phyloP scores from a whole-genome alignment of 1,140 invertebrate genomes.

The Lamellibrachia luymesi region DNA sequence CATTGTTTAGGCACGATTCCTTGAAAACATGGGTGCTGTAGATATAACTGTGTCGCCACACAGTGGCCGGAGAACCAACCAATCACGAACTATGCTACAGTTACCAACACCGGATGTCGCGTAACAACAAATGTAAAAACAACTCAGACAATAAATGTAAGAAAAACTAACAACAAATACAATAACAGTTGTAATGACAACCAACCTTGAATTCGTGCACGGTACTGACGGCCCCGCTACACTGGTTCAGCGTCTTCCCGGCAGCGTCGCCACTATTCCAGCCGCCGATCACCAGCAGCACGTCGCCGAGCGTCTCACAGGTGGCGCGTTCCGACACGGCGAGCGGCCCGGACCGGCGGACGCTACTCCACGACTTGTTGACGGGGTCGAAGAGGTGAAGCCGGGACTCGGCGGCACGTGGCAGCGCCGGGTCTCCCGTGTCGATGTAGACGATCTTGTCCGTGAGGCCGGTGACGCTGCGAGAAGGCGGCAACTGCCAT shows the following conservation, averaged over 20 bases:
- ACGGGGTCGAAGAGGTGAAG: conserved; percentile 27
- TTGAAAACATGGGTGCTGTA: no score
- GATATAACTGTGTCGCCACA: no score
- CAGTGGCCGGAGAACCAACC: no score
- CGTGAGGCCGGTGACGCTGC: conserved; percentile 28
- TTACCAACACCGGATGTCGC: no score
- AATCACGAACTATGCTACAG: no score
- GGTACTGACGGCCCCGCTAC: conserved; percentile 24
- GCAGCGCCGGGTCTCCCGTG: conserved; percentile 20
- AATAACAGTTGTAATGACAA: background rate
- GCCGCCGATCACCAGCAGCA: conserved; percentile 26
- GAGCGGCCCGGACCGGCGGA: conserved; percentile 23
- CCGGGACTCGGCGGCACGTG: conserved; percentile 10
- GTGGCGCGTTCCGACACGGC: conserved; percentile 26
- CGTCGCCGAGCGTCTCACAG: conserved; percentile 24
- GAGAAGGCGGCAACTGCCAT: conserved; percentile 28
- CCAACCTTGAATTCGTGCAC: conserved; percentile 29
- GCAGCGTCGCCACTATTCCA: conserved; percentile 22
- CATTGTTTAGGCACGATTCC: no score
- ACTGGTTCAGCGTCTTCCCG: conserved; percentile 25
- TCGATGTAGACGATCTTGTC: conserved; percentile 30
- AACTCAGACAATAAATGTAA: no score
- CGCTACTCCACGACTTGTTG: conserved; percentile 31
- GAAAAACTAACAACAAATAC: no score
- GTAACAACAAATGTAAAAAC: no score